Evolutionary conservation across 2,113 vertebrate genomes (phyloP), one percentile per base, ranked within the genome.

Genomic region (Aspidoscelis tigris): DNA sequence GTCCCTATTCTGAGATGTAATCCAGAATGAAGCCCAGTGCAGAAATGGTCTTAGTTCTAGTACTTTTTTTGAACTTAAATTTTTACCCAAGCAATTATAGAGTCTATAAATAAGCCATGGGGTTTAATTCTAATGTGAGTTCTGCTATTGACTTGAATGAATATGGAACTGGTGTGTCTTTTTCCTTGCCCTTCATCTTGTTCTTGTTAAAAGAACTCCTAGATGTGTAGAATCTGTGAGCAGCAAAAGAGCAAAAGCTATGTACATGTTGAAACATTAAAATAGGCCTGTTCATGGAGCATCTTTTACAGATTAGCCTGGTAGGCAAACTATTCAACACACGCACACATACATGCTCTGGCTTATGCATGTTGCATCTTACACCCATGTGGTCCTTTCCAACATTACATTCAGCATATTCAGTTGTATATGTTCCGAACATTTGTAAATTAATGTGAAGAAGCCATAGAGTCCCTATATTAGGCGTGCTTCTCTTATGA

Each of bases 51-150:
- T 89, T 88, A 79, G 3, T 16, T 78, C 82, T 82, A 83, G 88
- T 83, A 53, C 82, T 16, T 61, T 61, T 61, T 61, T 61, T 61
- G 14, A 16, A 61, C 58, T 61, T 61, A 89, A 93, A 85, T 85
- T 83, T 88, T 70, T 86, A 86, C 84, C 74, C 89, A 82, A 89
- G 84, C 78, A 87, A 66, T 90, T 88, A 82, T 76, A 91, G 53
- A 68, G 44, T 92, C 6, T 76, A 74, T 53, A 50, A 74, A 65
- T 85, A 85, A 80, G 77, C 83, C 70, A 80, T 85, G 69, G 71
- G 78, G 76, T 91, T 89, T 91, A 89, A 82, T 55, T 81, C 80
- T 93, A 85, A 43, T 72, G 41, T 74, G 26, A 73, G 72, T 73
- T 80, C 69, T 53, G 70, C 77, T 85, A 33, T 74, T 53, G 69